Conservation (phyloP, 2,888 invertebrate species). For the Ichneumon xanthorius region DNA sequence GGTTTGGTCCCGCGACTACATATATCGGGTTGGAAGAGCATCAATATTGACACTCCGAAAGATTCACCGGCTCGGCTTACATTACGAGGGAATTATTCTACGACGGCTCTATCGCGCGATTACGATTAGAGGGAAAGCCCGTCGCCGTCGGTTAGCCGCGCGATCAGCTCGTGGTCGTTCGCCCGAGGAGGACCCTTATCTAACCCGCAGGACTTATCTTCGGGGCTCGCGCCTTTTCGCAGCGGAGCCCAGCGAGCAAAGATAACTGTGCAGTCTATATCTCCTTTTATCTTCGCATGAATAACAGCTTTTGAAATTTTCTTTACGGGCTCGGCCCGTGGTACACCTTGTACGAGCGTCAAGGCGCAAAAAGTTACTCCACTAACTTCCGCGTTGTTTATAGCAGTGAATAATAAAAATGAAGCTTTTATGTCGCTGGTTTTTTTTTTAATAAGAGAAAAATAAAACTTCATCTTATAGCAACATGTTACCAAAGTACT, state of each 20-base stretch:
- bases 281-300: slow-evolving; percentile 70
- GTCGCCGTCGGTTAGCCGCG: slow-evolving; percentile 17
- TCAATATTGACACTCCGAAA: slow-evolving; percentile 48
- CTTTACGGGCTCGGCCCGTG: slow-evolving; percentile 57
- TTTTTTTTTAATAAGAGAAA: neutral
- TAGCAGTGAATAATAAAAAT: neutral
- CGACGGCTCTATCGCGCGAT: slow-evolving; percentile 50
- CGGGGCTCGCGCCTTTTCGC: slow-evolving; percentile 38
- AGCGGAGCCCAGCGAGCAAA: slow-evolving; percentile 23
- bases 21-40: neutral
- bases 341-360: neutral
- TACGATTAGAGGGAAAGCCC: slow-evolving; percentile 41
- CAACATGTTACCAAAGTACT: neutral
- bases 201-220: slow-evolving; percentile 68
- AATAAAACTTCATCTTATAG: neutral
- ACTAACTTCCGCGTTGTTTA: neutral
- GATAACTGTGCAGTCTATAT: slow-evolving; percentile 61
- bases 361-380: neutral
- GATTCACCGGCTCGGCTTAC: slow-evolving; percentile 19
- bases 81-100: slow-evolving; percentile 21
- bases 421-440: no score
- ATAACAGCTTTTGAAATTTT: slow-evolving; percentile 78
- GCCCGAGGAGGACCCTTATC: slow-evolving; percentile 58
- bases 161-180: slow-evolving; percentile 18
- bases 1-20: neutral